Evolutionary conservation across 2,113 vertebrate genomes (phyloP), one percentile per base, ranked within the genome.

Genomic region (Girardinichthys multiradiatus): DNA sequence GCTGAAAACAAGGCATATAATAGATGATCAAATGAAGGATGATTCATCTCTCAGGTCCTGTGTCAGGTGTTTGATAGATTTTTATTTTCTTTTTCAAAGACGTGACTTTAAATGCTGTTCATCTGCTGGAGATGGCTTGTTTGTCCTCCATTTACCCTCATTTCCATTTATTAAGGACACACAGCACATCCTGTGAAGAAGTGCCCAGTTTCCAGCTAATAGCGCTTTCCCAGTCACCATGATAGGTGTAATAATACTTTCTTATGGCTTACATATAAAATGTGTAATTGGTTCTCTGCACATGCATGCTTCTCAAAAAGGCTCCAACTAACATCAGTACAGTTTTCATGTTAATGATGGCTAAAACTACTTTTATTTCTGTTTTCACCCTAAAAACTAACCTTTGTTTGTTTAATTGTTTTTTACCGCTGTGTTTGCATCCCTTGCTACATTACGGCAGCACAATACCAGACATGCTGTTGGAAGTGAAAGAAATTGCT

Each of bases 401-500:
- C 19, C 59, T 15, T 37, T 73, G 70, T 27, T 45, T 62, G 26
- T 74, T 42, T 64, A 51, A 42, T 72, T 66, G 68, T 64, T 83
- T 75, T 76, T 74, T 74, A 31, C 4, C 29, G 35, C 59, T 73
- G 58, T 60, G 64, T 59, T 66, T 48, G 74, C 60, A 27, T 51
- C 57, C 74, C 48, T 64, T 33, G 57, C 54, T 76, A 77, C 68
- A 74, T 82, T 78, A 87, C 24, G 17, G 42, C 39, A 74, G 70
- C 67, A 86, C 83, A 90, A 91, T 78, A 80, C 80, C 69, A 59
- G 75, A 87, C 76, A 72, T 68, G 81, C 65, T 83, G 71, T 75
- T 83, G 76, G 77, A 84, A 83, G 84, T 83, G 83, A 80, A 90
- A 91, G 86, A 81, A 89, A 93, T 87, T 78, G 81, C 67, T 76